Percentiles rank a stretch among this genome's conserved stretches.
Evolutionary conservation across 2,888 invertebrate genomes (phyloP).

Genomic region (Polydrusus cervinus): DNA sequence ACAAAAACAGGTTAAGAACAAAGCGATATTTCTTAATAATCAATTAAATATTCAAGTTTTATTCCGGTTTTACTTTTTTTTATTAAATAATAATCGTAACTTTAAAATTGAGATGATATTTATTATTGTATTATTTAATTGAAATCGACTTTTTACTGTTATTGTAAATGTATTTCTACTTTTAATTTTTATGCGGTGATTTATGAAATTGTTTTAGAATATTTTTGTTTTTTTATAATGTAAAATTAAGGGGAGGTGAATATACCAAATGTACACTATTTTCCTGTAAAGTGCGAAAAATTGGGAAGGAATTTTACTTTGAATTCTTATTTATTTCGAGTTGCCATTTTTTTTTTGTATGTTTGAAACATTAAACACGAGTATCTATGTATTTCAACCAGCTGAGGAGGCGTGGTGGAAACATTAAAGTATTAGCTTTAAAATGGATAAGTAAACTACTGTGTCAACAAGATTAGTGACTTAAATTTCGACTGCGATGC

Average conservation of each 20-base stretch:
- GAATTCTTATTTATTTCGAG: slow-evolving; percentile 52
- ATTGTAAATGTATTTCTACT: slow-evolving; percentile 63
- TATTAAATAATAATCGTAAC: slow-evolving; percentile 32
- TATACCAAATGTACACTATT: slow-evolving; percentile 59
- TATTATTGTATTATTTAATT: slow-evolving; percentile 56
- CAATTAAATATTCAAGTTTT: slow-evolving; percentile 57
- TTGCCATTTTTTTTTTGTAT: slow-evolving; percentile 52
- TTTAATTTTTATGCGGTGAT: slow-evolving; percentile 65
- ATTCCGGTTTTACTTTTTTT: slow-evolving; percentile 62
- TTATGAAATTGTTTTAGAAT: slow-evolving; percentile 62
- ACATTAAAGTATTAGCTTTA: slow-evolving; percentile 50
- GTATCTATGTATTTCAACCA: slow-evolving; percentile 32
- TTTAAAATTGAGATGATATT: slow-evolving; percentile 56
- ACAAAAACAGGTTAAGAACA: slow-evolving; percentile 48
- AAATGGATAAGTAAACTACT: slow-evolving; percentile 51
- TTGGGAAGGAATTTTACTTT: slow-evolving; percentile 48
- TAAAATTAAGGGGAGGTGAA: slow-evolving; percentile 51
- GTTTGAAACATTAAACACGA: slow-evolving; percentile 36
- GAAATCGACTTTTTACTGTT: slow-evolving; percentile 58
- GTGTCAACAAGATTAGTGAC: slow-evolving; percentile 58
- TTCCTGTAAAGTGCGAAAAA: slow-evolving; percentile 53
- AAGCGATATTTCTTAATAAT: slow-evolving; percentile 51
- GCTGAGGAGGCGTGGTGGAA: slow-evolving; percentile 21
- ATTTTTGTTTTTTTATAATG: slow-evolving; percentile 59
- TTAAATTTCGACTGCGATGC: slow-evolving; percentile 61